phyloP scores from a whole-genome alignment of 2,113 vertebrate species.

The Alligator mississippiensis region DNA sequence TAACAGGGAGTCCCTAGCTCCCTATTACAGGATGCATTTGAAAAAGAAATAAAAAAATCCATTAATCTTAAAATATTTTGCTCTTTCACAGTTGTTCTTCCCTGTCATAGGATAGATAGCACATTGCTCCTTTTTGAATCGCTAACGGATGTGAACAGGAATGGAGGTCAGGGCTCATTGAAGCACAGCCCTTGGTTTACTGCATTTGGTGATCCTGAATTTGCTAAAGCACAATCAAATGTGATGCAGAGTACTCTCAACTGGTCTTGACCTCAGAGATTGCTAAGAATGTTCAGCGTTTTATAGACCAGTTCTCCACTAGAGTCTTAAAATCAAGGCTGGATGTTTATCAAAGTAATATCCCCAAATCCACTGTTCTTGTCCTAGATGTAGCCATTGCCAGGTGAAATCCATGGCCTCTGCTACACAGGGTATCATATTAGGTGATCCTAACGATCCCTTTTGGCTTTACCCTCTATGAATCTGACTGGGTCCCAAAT shows the following conservation, averaged over 20 bases:
- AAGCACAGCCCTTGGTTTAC: background rate
- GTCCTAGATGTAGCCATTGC: background rate
- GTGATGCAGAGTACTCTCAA: background rate
- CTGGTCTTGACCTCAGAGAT: background rate
- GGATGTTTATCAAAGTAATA: background rate
- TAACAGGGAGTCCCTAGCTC: too few species aligned
- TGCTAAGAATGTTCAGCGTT: background rate
- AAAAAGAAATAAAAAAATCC: conserved; percentile 50
- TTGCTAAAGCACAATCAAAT: background rate
- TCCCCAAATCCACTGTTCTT: background rate
- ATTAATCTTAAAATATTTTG: conserved; percentile 8
- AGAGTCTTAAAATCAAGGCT: background rate
- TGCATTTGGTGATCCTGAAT: background rate
- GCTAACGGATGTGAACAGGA: background rate
- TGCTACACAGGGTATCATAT: background rate
- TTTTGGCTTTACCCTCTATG: background rate
- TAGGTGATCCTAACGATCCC: background rate
- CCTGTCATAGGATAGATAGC: background rate
- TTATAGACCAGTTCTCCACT: background rate
- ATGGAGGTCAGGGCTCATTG: background rate
- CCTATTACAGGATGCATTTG: background rate
- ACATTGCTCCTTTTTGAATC: background rate
- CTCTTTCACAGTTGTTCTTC: background rate
- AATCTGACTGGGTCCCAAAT: background rate
- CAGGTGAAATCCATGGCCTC: too few species aligned